Conservation (phyloP, 2,797 vertebrate genomes). For the Gymnocypris eckloni region DNA sequence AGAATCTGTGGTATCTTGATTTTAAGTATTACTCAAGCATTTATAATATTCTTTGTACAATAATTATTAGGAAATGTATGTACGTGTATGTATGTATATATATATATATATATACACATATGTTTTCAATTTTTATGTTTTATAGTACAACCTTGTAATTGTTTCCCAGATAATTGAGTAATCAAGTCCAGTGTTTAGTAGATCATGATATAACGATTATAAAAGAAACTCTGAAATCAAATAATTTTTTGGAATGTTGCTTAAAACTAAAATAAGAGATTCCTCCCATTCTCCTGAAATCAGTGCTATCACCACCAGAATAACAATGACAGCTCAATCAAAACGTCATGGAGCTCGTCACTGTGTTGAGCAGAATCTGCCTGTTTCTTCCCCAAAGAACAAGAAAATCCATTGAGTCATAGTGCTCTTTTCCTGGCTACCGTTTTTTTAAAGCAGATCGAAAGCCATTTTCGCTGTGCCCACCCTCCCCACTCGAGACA, state of each 20-base stretch:
- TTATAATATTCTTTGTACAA: too few species aligned
- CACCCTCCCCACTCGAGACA: not conserved
- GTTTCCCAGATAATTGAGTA: too few species aligned
- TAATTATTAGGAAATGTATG: too few species aligned
- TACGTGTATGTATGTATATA: too few species aligned
- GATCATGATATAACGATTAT: not conserved
- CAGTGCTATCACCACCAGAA: not conserved
- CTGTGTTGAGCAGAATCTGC: not conserved
- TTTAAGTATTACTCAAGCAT: too few species aligned
- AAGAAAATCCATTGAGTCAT: conserved; percentile 32
- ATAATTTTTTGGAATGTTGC: not conserved
- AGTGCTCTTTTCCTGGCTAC: not conserved
- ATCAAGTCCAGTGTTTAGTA: not conserved
- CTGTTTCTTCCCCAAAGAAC: conserved; percentile 7
- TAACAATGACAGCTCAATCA: conserved; percentile 9
- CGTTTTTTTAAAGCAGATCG: conserved; percentile 23
- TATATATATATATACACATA: too few species aligned
- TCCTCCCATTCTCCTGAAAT: not conserved
- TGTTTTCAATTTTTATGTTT: too few species aligned
- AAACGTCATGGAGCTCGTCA: not conserved
- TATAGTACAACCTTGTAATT: too few species aligned
- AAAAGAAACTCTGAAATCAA: not conserved
- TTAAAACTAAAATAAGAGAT: too few species aligned
- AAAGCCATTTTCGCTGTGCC: conserved; percentile 28
- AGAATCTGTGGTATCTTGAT: too few species aligned